These are phyloP conservation scores for Lophotriccus pileatus DNA, from an alignment of 2,797 vertebrate genomes.

Conservation along the genomic window DNA sequence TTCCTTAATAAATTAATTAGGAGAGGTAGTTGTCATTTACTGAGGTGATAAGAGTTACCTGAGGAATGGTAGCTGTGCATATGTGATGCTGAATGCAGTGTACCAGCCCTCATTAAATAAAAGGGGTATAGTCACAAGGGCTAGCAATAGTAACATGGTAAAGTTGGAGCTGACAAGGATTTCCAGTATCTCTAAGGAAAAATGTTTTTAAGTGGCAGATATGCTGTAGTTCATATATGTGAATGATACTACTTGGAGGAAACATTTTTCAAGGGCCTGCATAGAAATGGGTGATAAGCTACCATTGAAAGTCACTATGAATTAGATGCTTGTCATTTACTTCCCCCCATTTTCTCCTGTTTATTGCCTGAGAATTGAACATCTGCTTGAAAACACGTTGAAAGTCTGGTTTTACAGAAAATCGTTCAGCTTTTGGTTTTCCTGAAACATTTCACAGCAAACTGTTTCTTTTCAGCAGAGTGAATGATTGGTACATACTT, in stretches of 20 bases:
- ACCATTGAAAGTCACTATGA: background rate
- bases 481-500: background rate
- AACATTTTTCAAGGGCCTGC: background rate
- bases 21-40: background rate
- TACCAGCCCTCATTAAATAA: background rate
- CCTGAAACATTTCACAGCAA: background rate
- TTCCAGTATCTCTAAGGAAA: background rate
- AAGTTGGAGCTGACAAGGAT: background rate
- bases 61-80: background rate
- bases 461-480: background rate
- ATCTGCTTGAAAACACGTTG: background rate
- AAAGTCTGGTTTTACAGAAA: background rate
- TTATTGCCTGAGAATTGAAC: background rate
- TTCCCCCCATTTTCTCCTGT: background rate
- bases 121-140: rapidly evolving
- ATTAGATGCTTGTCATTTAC: background rate
- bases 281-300: background rate
- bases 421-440: background rate
- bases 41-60: background rate
- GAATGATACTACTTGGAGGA: background rate
- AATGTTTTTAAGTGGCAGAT: background rate
- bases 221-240: background rate
- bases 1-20: background rate
- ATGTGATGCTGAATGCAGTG: background rate
- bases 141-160: rapidly evolving